These are phyloP conservation scores for Solenodon paradoxus DNA, from an alignment of 2,113 vertebrate genomes.

Conservation along the genomic window DNA sequence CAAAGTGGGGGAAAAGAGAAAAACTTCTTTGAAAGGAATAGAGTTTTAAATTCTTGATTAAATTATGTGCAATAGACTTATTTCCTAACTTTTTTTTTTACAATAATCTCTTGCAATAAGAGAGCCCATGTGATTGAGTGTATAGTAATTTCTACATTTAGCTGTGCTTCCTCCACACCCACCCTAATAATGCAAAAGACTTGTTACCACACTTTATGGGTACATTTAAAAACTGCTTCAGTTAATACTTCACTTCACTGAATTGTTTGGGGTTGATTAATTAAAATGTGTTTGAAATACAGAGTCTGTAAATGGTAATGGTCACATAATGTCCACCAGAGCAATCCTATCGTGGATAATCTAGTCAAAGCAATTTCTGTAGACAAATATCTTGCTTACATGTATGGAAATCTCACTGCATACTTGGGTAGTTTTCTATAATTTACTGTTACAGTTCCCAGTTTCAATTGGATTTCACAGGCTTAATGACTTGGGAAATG, in stretches of 20 bases:
- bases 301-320: constrained; percentile 23
- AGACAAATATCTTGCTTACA: constrained; percentile 26
- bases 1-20: background rate
- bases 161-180: background rate
- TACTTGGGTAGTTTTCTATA: constrained; percentile 63
- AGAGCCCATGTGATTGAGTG: background rate
- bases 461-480: constrained; percentile 77
- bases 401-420: constrained; percentile 33
- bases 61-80: background rate
- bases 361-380: constrained; percentile 16
- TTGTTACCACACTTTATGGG: background rate
- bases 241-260: background rate
- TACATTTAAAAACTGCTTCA: constrained; percentile 14
- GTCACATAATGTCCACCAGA: background rate
- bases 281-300: constrained; percentile 40
- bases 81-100: background rate
- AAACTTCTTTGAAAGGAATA: background rate
- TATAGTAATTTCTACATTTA: background rate
- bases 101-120: background rate
- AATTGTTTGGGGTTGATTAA: constrained; percentile 29
- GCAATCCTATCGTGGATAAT: background rate
- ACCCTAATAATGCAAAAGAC: background rate
- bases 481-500: constrained; percentile 81
- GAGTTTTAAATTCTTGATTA: background rate
- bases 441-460: constrained; percentile 78